A percentile compares a stretch with the other conserved stretches of the same genome.
Conservation (phyloP, 30 jellyfish, hydroid and myxozoan species). For the Rhopilema esculentum region DNA sequence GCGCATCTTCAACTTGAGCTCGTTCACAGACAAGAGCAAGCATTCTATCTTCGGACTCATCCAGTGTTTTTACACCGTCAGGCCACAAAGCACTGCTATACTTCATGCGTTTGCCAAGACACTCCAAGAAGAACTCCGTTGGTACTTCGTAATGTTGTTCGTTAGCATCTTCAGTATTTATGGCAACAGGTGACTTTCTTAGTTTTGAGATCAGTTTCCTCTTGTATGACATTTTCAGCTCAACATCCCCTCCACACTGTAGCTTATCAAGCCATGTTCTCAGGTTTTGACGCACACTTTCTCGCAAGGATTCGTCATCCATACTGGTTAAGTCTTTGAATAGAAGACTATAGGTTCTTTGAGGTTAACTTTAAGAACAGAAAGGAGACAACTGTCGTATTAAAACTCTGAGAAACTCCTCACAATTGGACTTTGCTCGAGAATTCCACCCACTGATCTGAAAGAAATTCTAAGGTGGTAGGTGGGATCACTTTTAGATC, state of each 20-base stretch:
- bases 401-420: no score
- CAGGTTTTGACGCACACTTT: constrained; percentile 58
- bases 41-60: constrained; percentile 79
- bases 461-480: no score
- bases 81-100: constrained; percentile 81
- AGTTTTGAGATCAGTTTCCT: constrained; percentile 47
- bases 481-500: no score
- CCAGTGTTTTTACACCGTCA: constrained; percentile 47
- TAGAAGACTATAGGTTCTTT: no score
- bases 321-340: constrained; percentile 6
- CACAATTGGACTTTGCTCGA: no score
- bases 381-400: no score
- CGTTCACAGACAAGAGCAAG: constrained; percentile 73
- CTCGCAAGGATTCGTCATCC: constrained; percentile 75
- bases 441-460: no score
- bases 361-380: no score
- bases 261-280: constrained; percentile 63
- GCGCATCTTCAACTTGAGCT: constrained; percentile 73
- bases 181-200: constrained; percentile 73
- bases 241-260: constrained; percentile 83
- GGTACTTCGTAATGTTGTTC: constrained; percentile 91
- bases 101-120: constrained; percentile 84
- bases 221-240: constrained; percentile 69
- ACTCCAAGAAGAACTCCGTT: constrained; percentile 71
- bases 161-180: constrained; percentile 75